Base-by-base conservation (phyloP, 2,888 invertebrate genomes). In the Villa cingulata region DNA sequence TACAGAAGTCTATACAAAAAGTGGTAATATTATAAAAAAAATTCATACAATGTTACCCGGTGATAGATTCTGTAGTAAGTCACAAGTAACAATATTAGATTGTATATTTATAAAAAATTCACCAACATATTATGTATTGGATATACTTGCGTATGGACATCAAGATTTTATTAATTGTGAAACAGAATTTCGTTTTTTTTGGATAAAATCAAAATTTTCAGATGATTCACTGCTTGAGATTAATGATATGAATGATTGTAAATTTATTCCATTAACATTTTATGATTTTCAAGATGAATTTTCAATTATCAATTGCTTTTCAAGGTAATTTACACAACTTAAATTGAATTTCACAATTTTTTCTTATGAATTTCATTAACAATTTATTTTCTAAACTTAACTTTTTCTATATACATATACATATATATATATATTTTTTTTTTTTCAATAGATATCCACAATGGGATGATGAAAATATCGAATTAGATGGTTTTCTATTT, bases 401-500 rank as follows among this genome's bases (percentile, higher is more conserved):
- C n/a, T n/a, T n/a, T n/a, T n/a, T n/a, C n/a, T n/a, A n/a, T n/a
- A n/a, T 6, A 9, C 6, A 29, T 12, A 6, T 29, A 12, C 6
- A 29, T 29, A 29, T 6, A 29, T 9, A 10, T n/a, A n/a, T n/a
- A n/a, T n/a, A 23, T 16, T 14, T 40, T 23, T 39, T 9, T 18
- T 19, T 5, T 20, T 19, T n/a, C 39, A 38, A 39, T 19, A 53
- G 51, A 1, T 62, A 57, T 50, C 70, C 69, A 0, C 57, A 56
- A 44, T 70, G 60, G 36, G 9, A n/a, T 16, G 16, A 36, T 36
- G 16, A 36, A 16, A 36, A n/a, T 1, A 7, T 16, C n/a, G 16
- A 16, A 43, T 64, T 92, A 45, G 96, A 96, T 66, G 97, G 97
- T 0, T 64, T 94, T 36, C 70, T 96, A 46, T 96, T 97, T 70